Evolutionary conservation across 2,797 vertebrate genomes (phyloP), one percentile per base, ranked within the genome.

Genomic region (Diceros bicornis): DNA sequence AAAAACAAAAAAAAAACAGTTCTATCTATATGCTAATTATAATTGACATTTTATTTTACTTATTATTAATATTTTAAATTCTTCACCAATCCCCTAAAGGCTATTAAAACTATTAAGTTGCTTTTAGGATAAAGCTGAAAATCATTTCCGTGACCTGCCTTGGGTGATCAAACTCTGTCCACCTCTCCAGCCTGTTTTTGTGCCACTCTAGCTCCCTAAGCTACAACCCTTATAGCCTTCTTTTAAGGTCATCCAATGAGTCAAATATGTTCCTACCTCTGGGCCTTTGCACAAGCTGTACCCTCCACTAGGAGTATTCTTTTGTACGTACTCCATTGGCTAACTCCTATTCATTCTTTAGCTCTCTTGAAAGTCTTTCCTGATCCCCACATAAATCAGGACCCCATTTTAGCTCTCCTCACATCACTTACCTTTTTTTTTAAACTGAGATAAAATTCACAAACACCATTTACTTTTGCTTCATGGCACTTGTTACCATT

Each of bases 1-100:
- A n/a, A n/a, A n/a, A n/a, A n/a, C n/a, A n/a, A n/a, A n/a, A n/a
- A n/a, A n/a, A n/a, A 88, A 85, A 50, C 44, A 64, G 25, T 81
- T 79, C 75, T n/a, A 79, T 44, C 41, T 37, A 75, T 29, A 84
- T 18, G 52, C 62, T 21, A 74, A 66, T 21, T 44, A 34, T 62
- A 89, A 82, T 7, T 68, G 50, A 77, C 13, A 55, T 25, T 69
- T 81, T 88, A 94, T 37, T 89, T 94, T 83, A 75, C 37, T 91
- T 91, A 68, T 44, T 84, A 75, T 71, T 83, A 75, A 72, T 78
- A 86, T 59, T 91, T 91, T 62, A 91, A 71, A 34, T 72, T 85
- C 17, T 89, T 77, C 78, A 55, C n/a, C 41, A 23, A 69, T 89
- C 52, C 27, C 20, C 68, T 69, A 69, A 68, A 89, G 74, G 25